phyloP scores from a whole-genome alignment of 64 coral and sea anemone genomes.

The Actinia equina region DNA sequence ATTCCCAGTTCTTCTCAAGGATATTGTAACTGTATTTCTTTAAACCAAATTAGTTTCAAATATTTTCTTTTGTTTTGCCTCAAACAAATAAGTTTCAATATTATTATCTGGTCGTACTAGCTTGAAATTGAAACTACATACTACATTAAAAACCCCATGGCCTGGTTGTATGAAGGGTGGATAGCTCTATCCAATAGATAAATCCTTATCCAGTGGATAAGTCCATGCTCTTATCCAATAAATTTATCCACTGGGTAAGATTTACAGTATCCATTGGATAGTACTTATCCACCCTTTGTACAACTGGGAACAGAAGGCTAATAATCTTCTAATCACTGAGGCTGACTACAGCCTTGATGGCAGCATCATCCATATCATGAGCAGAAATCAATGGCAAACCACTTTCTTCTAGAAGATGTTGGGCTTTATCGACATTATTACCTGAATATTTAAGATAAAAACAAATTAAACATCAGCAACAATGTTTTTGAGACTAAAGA shows the following conservation, averaged over 20 bases:
- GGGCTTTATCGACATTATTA: conserved; percentile 61
- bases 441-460: conserved; percentile 22
- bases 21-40: too few relatives aligned
- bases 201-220: too few relatives aligned
- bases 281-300: too few relatives aligned
- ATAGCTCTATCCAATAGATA: too few relatives aligned
- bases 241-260: too few relatives aligned
- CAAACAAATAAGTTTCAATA: background rate
- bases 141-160: background rate
- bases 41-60: too few relatives aligned
- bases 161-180: too few relatives aligned
- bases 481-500: too few relatives aligned
- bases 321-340: conserved; percentile 10
- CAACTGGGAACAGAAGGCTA: background rate
- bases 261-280: too few relatives aligned
- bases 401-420: conserved; percentile 56
- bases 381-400: conserved; percentile 63
- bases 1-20: too few relatives aligned
- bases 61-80: too few relatives aligned
- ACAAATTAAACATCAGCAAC: background rate
- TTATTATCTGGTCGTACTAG: background rate
- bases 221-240: too few relatives aligned
- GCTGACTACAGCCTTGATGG: conserved; percentile 59
- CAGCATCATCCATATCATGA: conserved; percentile 75
- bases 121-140: background rate